phyloP scores from a whole-genome alignment of 2,888 invertebrate species.

The Margaritifera margaritifera region DNA sequence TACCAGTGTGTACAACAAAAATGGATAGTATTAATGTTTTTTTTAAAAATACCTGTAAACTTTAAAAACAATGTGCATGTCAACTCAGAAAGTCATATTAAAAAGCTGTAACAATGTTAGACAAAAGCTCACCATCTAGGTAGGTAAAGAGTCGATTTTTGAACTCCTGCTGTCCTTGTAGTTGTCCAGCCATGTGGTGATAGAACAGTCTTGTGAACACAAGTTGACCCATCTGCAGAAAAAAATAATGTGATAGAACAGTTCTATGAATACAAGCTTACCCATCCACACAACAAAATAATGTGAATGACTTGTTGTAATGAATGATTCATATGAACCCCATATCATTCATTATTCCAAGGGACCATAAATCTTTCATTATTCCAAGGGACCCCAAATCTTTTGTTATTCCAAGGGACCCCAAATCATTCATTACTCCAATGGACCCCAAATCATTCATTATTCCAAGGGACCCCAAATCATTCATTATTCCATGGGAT shows the following conservation, averaged over 20 bases:
- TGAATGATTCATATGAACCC: too few species aligned
- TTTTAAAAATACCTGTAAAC: not conserved
- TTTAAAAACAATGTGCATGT: not conserved
- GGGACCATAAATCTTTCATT: too few species aligned
- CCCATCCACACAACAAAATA: not conserved
- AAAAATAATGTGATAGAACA: slow-evolving; percentile 1
- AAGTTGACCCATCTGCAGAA: slow-evolving; percentile 67
- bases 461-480: too few species aligned
- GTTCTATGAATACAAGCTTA: not conserved
- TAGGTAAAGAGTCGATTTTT: slow-evolving; percentile 70
- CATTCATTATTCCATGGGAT: too few species aligned
- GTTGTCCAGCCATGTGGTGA: slow-evolving; percentile 72
- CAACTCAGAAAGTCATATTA: not conserved
- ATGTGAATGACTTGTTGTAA: too few species aligned
- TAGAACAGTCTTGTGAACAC: slow-evolving; percentile 71
- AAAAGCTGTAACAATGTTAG: not conserved
- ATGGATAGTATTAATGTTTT: too few species aligned
- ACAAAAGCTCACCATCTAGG: slow-evolving; percentile 62
- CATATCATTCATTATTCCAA: too few species aligned
- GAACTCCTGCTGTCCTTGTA: slow-evolving; percentile 67
- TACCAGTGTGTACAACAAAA: too few species aligned
- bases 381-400: too few species aligned
- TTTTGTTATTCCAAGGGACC: too few species aligned
- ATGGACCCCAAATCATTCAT: too few species aligned
- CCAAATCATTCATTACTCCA: too few species aligned